phyloP scores from a whole-genome alignment of 2,888 invertebrate genomes.

The Xanthia togata region DNA sequence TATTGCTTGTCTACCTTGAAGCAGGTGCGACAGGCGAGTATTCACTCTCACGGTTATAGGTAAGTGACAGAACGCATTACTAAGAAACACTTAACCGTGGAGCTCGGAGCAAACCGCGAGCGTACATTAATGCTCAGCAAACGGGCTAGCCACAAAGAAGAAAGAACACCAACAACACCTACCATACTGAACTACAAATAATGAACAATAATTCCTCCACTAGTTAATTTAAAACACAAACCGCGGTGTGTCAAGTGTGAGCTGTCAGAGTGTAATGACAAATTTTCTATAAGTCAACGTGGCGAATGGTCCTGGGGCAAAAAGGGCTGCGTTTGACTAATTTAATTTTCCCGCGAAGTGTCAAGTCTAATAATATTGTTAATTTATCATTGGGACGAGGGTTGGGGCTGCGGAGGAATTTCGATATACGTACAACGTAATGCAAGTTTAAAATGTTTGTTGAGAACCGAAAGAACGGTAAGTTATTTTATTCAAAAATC shows the following conservation, averaged over 20 bases:
- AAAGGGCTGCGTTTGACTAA: constrained; percentile 77
- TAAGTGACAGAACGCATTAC: constrained; percentile 71
- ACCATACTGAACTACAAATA: constrained; percentile 79
- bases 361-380: constrained; percentile 81
- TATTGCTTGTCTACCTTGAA: constrained; percentile 29
- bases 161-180: constrained; percentile 49
- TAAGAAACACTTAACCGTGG: constrained; percentile 78
- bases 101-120: constrained; percentile 80
- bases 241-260: constrained; percentile 66
- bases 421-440: constrained; percentile 33
- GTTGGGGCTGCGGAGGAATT: constrained; percentile 56
- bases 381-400: constrained; percentile 83
- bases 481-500: background rate
- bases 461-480: background rate
- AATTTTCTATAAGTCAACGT: constrained; percentile 77
- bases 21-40: constrained; percentile 41
- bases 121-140: constrained; percentile 83
- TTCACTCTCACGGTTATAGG: constrained; percentile 59
- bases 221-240: constrained; percentile 79
- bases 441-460: constrained; percentile 31
- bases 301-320: constrained; percentile 48
- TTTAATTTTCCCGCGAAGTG: constrained; percentile 78
- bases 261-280: constrained; percentile 75
- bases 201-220: constrained; percentile 82
- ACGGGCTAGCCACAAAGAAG: constrained; percentile 81